Evolutionary conservation across 2,888 invertebrate species (phyloP).

Genomic region (Drosophila pseudotakahashii): DNA sequence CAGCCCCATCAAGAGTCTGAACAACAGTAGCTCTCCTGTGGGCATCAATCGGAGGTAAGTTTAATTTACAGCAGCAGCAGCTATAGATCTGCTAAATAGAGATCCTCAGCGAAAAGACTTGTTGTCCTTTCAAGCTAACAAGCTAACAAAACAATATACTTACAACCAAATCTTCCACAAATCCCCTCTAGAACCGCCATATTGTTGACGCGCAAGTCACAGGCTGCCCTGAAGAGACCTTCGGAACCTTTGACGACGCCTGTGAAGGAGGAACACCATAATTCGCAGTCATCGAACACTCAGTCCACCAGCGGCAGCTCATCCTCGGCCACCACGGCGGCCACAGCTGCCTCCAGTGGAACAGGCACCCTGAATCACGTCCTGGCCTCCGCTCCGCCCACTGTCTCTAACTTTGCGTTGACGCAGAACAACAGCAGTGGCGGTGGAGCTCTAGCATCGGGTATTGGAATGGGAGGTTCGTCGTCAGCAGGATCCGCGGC

Average conservation of each 20-base stretch:
- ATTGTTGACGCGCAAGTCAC: constrained; percentile 90
- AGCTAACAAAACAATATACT: no score
- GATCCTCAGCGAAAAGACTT: no score
- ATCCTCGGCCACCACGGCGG: constrained; percentile 57
- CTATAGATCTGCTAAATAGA: background rate
- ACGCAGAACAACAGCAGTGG: constrained; percentile 60
- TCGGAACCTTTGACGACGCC: constrained; percentile 76
- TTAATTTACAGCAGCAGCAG: no score
- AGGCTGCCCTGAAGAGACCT: constrained; percentile 85
- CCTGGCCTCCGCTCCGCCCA: constrained; percentile 52
- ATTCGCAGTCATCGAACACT: constrained; percentile 69
- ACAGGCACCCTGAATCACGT: constrained; percentile 46
- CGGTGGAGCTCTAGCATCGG: constrained; percentile 45
- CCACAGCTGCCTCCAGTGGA: constrained; percentile 65
- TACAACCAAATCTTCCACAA: background rate
- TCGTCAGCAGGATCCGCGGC: constrained; percentile 56
- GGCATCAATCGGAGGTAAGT: constrained; percentile 84
- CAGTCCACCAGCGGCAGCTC: constrained; percentile 65
- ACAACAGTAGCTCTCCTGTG: constrained; percentile 83
- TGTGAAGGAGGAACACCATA: constrained; percentile 80
- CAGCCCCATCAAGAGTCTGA: constrained; percentile 83
- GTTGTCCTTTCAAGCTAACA: no score
- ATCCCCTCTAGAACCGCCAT: constrained; percentile 88
- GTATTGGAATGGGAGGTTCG: constrained; percentile 15
- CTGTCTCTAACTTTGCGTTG: constrained; percentile 54